Evolutionary conservation across 2,113 vertebrate species (phyloP).

Genomic region (Regulus satrapa): DNA sequence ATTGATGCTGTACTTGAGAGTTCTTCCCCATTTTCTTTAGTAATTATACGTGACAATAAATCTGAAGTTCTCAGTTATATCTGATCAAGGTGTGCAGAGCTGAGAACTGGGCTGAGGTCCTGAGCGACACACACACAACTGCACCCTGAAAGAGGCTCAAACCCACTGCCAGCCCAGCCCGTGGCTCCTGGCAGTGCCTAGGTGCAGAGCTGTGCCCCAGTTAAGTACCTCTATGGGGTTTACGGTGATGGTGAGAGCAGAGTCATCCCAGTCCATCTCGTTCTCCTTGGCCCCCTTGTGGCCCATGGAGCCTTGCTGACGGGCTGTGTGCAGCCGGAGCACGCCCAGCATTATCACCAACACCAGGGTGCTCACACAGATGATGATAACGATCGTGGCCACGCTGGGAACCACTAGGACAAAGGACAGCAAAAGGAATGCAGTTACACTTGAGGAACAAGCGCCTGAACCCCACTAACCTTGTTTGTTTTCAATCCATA

Average conservation of each 20-base stretch:
- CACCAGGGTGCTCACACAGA: constrained; percentile 86
- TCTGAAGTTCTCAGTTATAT: not conserved
- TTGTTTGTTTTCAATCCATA: not conserved
- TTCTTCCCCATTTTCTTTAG: not conserved
- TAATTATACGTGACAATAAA: not conserved
- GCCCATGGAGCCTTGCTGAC: constrained; percentile 76
- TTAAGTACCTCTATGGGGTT: constrained; percentile 93
- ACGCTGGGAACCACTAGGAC: constrained; percentile 83
- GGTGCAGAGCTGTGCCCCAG: not conserved
- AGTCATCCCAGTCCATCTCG: constrained; percentile 87
- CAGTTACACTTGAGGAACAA: not conserved
- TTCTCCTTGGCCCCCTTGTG: constrained; percentile 74
- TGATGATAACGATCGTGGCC: constrained; percentile 82
- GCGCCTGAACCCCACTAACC: not conserved
- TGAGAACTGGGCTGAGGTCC: not conserved
- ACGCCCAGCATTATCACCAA: constrained; percentile 85
- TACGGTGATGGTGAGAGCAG: constrained; percentile 90
- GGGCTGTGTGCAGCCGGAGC: constrained; percentile 82
- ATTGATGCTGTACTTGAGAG: not conserved
- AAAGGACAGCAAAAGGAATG: not conserved
- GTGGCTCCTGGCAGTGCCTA: not conserved
- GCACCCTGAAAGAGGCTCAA: not conserved
- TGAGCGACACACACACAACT: not conserved
- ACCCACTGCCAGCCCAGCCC: not conserved
- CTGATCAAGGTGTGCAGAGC: not conserved